Conservation (phyloP, 2,113 vertebrate species). For the Dromiciops gliroides region DNA sequence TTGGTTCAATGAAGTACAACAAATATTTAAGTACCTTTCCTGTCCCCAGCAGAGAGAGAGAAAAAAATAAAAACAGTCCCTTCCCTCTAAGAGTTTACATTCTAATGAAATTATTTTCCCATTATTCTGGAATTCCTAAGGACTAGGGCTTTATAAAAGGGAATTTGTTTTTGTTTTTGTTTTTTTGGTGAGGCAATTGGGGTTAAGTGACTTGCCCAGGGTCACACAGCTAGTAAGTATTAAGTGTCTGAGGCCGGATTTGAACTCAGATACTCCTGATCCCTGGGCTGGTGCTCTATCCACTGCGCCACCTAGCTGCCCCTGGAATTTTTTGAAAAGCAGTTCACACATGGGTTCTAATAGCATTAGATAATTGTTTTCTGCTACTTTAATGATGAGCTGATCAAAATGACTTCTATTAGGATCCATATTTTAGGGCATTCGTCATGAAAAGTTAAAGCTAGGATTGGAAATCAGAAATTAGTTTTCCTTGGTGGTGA, state of each 20-base stretch:
- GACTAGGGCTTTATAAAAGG: background rate
- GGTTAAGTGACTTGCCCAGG: too few species aligned
- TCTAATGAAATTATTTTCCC: background rate
- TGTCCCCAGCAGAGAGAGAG: background rate
- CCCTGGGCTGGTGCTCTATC: too few species aligned
- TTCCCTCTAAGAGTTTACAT: background rate
- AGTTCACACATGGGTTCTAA: background rate
- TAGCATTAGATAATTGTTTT: background rate
- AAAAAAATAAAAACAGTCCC: background rate
- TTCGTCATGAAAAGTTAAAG: conserved; percentile 40
- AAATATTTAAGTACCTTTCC: background rate
- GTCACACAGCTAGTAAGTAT: too few species aligned
- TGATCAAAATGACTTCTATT: background rate
- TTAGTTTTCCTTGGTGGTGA: background rate
- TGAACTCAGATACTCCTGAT: too few species aligned
- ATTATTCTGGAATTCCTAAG: background rate
- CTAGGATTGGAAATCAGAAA: background rate
- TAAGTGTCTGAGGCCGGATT: too few species aligned
- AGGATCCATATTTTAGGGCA: background rate
- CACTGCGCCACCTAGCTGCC: too few species aligned
- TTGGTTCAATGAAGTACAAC: background rate
- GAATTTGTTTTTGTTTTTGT: too few species aligned
- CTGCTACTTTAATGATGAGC: accelerated
- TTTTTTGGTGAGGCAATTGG: too few species aligned
- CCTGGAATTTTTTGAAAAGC: background rate